Evolutionary conservation across 2,797 vertebrate species (phyloP), one percentile per base, ranked within the genome.

Genomic region (Apogon talboti): DNA sequence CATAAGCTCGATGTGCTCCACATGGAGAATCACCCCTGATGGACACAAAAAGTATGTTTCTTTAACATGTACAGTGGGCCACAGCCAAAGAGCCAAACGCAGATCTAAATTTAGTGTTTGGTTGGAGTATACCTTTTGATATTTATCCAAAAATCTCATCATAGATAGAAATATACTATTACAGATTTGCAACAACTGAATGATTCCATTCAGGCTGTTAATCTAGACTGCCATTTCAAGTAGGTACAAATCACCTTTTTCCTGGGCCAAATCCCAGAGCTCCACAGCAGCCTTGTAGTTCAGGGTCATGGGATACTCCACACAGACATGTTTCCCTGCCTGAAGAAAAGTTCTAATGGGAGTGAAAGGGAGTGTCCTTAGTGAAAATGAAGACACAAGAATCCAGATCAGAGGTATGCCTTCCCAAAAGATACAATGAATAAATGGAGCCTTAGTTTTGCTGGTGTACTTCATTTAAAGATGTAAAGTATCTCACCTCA

Each of bases 301-400:
- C 58, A 96, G 62, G 0, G 94, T 82, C 95, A 99, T 93, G 11
- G 97, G 97, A 63, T 98, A 99, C 86, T 99, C 97, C 0, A 99
- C 96, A 1, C 95, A 96, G 45, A 98, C 95, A 3, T 98, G 96
- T 62, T 98, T 99, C 21, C 96, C 96, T 52, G 95, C 96, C 73
- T 94, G 91, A 51, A 99, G 90, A 80, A 97, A 98, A 41, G 75
- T 87, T 85, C 96, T 97, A 82, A 40, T 33, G 56, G 58, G 7
- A 84, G 8, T 67, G 10, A 14, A 56, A 46, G 48, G 6, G 21
- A 52, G 16, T 30, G 44, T 2, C 59, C 11, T n/a, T 19, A 10
- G 44, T 53, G 13, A 49, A 13, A 42, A 15, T 10, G n/a, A 15
- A 7, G 13, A 11, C 2, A 46, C 11, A 33, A 3, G 2, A 59